Conservation (phyloP, 2,888 invertebrate genomes). For the Pardosa pseudoannulata region DNA sequence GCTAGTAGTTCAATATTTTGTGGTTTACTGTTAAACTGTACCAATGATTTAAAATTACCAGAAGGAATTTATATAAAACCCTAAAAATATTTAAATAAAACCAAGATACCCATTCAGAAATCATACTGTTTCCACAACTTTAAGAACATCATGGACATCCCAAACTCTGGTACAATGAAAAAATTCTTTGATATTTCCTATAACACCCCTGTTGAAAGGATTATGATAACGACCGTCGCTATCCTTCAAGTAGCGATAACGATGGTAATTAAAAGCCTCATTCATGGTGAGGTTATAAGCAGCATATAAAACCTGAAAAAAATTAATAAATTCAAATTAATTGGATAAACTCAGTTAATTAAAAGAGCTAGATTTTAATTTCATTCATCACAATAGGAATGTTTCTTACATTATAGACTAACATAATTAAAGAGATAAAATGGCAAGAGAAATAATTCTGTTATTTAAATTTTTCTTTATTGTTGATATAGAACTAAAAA, state of each 20-base stretch:
- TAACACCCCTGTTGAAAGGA: constrained; percentile 92
- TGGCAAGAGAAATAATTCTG: no score
- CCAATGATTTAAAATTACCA: no score
- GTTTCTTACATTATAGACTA: no score
- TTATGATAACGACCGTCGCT: constrained; percentile 92
- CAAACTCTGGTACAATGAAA: constrained; percentile 83
- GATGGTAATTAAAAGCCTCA: constrained; percentile 95
- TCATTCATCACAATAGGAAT: no score
- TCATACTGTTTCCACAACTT: constrained; percentile 57
- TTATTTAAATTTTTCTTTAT: no score
- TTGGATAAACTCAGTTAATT: no score
- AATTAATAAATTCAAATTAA: constrained; percentile 29
- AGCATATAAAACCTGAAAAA: constrained; percentile 88
- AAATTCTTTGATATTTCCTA: constrained; percentile 91
- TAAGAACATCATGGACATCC: constrained; percentile 63
- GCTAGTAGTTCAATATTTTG: no score
- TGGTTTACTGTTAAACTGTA: no score
- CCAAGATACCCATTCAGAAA: not conserved
- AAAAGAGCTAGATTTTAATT: no score
- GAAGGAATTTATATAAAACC: not conserved
- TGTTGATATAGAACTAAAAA: no score
- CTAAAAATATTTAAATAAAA: not conserved
- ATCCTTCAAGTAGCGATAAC: constrained; percentile 92
- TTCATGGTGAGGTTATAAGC: constrained; percentile 96
- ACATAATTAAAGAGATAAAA: no score